phyloP scores from a whole-genome alignment of 1,140 invertebrate species.

The Marisa cornuarietis region DNA sequence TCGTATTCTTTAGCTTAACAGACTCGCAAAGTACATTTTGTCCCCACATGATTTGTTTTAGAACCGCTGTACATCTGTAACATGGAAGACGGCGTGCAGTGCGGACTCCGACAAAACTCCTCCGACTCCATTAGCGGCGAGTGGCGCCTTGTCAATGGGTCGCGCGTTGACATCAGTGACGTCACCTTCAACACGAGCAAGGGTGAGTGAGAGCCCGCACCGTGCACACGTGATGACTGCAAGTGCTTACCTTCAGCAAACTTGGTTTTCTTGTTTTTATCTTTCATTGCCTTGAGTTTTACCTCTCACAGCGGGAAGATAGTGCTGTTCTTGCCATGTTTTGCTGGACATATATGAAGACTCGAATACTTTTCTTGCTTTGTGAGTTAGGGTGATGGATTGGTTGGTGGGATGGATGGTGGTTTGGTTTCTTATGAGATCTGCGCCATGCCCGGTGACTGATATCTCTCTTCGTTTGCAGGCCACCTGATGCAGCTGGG shows the following conservation, averaged over 20 bases:
- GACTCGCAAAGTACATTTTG: not conserved
- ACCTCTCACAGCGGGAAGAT: too few relatives aligned
- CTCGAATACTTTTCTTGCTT: too few relatives aligned
- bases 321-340: too few relatives aligned
- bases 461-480: conserved; percentile 19
- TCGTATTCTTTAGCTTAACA: not conserved
- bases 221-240: too few relatives aligned
- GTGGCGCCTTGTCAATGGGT: conserved; percentile 36
- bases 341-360: too few relatives aligned
- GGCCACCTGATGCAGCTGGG: conserved; percentile 34
- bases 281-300: too few relatives aligned
- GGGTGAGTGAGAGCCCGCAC: conserved; percentile 18
- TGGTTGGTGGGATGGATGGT: too few relatives aligned
- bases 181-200: conserved; percentile 17
- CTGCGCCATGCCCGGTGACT: not conserved
- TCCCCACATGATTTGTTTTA: conserved; percentile 17
- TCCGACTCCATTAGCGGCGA: conserved; percentile 31
- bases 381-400: too few relatives aligned
- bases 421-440: too few relatives aligned
- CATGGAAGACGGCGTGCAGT: conserved; percentile 43
- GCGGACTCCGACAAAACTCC: conserved; percentile 42
- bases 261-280: not conserved
- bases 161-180: conserved; percentile 21
- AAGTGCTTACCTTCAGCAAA: not conserved
- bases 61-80: conserved; percentile 37